Evolutionary conservation across 2,797 vertebrate genomes (phyloP).

Genomic region (Telmatherina bonti): DNA sequence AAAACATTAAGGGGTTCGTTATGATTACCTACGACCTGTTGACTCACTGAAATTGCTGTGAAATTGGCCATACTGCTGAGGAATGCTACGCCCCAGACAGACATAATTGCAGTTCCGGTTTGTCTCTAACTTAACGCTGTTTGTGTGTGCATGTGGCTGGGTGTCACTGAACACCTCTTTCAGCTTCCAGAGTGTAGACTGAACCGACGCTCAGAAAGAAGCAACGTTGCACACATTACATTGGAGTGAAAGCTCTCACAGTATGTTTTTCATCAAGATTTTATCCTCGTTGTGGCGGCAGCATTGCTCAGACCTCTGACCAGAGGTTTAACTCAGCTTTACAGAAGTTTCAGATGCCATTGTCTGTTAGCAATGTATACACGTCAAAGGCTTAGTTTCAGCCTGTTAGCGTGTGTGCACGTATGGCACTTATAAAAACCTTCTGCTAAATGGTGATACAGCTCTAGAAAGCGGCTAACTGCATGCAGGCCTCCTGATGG

Average conservation of each 20-base stretch:
- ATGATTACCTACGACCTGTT: slow-evolving; percentile 81
- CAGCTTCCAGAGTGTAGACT: slow-evolving; percentile 20
- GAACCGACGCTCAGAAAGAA: slow-evolving; percentile 36
- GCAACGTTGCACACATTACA: slow-evolving; percentile 25
- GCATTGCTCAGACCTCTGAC: slow-evolving; percentile 47
- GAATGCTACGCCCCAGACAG: slow-evolving; percentile 69
- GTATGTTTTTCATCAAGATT: slow-evolving; percentile 53
- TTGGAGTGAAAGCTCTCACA: slow-evolving; percentile 28
- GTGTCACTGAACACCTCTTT: slow-evolving; percentile 52
- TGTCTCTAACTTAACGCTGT: slow-evolving; percentile 54
- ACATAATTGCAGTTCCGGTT: slow-evolving; percentile 85
- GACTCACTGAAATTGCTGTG: slow-evolving; percentile 79
- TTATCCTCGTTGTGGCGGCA: slow-evolving; percentile 40
- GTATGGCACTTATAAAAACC: slow-evolving; percentile 60
- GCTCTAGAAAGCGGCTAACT: slow-evolving; percentile 82
- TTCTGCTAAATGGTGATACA: slow-evolving; percentile 60
- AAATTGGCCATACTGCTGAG: slow-evolving; percentile 76
- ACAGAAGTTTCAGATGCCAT: slow-evolving; percentile 55
- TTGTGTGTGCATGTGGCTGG: slow-evolving; percentile 17
- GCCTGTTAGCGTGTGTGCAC: slow-evolving; percentile 28
- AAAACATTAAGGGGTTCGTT: slow-evolving; percentile 80
- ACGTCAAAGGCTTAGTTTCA: slow-evolving; percentile 31
- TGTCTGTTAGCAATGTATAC: slow-evolving; percentile 43
- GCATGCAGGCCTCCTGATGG: slow-evolving; percentile 85
- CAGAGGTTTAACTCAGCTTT: slow-evolving; percentile 44